These are phyloP conservation scores for Chydorus sphaericus DNA, from an alignment of 2,888 invertebrate genomes.

Conservation along the genomic window DNA sequence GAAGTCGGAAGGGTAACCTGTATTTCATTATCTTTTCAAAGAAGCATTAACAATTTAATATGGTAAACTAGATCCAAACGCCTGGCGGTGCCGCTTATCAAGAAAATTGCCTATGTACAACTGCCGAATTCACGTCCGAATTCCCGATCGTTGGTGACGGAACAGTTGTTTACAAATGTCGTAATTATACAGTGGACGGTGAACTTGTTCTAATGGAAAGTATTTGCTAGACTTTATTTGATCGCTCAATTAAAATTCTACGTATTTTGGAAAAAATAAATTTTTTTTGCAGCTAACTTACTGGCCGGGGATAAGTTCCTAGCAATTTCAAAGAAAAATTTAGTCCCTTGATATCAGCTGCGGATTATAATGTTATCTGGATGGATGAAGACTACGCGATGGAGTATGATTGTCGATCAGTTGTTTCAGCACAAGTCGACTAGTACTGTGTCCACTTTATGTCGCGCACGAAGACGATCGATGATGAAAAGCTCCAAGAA, in stretches of 20 bases:
- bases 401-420: conserved; percentile 19
- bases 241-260: conserved; percentile 12
- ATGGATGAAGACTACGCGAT: conserved; percentile 19
- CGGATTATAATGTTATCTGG: conserved; percentile 19
- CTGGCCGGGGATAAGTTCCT: conserved; percentile 15
- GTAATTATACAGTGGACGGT: conserved; percentile 11
- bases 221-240: no score
- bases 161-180: conserved; percentile 14
- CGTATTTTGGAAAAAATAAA: neutral
- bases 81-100: conserved; percentile 19
- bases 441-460: conserved; percentile 21
- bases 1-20: conserved; percentile 18
- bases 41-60: neutral
- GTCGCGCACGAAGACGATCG: conserved; percentile 17
- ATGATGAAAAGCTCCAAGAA: conserved; percentile 13
- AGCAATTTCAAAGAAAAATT: conserved; percentile 19
- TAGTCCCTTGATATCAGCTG: conserved; percentile 11
- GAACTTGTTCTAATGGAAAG: no score
- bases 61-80: conserved; percentile 17
- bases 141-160: conserved; percentile 13
- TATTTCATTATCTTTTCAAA: neutral
- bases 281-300: conserved; percentile 10
- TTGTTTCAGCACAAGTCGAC: neutral
- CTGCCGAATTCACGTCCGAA: conserved; percentile 15
- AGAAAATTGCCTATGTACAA: conserved; percentile 17